Conservation (phyloP, 2,797 vertebrate genomes). For the Zenarchopterus dispar region DNA sequence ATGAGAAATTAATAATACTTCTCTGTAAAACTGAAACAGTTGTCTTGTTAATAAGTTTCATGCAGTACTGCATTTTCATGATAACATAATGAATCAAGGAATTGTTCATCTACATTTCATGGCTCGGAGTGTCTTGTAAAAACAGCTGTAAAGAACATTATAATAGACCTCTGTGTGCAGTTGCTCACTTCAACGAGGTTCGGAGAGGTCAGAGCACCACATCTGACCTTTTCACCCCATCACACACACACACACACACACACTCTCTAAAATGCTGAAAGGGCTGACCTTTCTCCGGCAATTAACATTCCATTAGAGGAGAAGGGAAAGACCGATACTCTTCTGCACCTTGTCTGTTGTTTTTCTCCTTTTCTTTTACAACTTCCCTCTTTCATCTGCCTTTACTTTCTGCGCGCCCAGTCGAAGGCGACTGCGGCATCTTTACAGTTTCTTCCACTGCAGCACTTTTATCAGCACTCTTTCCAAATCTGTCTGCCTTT, state of each 20-base stretch:
- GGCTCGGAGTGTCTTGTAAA: conserved; percentile 23
- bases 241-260: conserved; percentile 37
- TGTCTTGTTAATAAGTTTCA: conserved; percentile 4
- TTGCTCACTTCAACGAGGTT: conserved; percentile 56
- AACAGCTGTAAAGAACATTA: conserved; percentile 46
- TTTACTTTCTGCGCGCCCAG: conserved; percentile 24
- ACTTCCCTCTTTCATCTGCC: neutral
- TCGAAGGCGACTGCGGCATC: conserved; percentile 33
- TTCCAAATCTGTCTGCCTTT: conserved; percentile 6
- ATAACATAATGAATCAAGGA: conserved; percentile 35
- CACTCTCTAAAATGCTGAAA: conserved; percentile 46
- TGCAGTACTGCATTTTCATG: conserved; percentile 4
- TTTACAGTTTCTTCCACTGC: conserved; percentile 19
- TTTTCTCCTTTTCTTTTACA: conserved; percentile 7
- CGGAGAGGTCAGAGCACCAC: conserved; percentile 55
- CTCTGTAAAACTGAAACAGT: neutral
- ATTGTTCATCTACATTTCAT: conserved; percentile 24
- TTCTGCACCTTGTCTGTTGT: conserved; percentile 58
- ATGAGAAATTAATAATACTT: neutral
- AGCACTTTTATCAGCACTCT: conserved; percentile 21
- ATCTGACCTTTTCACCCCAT: conserved; percentile 68
- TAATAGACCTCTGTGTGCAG: conserved; percentile 48
- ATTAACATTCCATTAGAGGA: conserved; percentile 75
- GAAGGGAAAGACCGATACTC: conserved; percentile 51
- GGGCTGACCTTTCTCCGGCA: conserved; percentile 69